Evolutionary conservation across 2,888 invertebrate genomes (phyloP), one percentile per base, ranked within the genome.

Genomic region (Phortica okadai): DNA sequence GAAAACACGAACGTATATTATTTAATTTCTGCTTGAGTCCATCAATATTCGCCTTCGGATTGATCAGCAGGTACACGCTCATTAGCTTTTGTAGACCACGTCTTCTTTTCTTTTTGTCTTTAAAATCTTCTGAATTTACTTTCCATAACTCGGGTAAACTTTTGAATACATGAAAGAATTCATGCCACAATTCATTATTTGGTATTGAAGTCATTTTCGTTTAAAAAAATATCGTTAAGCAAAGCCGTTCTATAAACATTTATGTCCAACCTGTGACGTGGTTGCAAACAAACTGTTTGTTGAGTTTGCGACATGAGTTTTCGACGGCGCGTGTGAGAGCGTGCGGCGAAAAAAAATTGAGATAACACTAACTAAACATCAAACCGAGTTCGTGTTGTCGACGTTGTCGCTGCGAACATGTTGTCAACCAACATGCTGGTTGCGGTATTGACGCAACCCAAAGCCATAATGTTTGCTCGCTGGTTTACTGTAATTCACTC

Each of bases 111-210:
- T 21, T n/a, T n/a, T 44, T 41, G 41, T 78, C 78, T 44, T 80
- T 82, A 66, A 83, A 83, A 0, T 64, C 21, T 7, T 74, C 76
- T 6, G 77, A 76, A 2, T 16, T 59, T 14, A 59, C 16, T 1
- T 74, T 75, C 82, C 82, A 82, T 11, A 83, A 74, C 0, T 70
- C 79, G 6, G 82, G 82, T 33, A 82, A 16, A 25, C 78, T 72
- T 0, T 77, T 73, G 21, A 82, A 82, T 1, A 21, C 7, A 6
- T 44, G 10, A 11, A 82, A 80, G 50, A 82, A 82, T 0, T 80
- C 74, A 0, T 74, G 6, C 83, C 82, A 82, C 2, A 10, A 41
- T 14, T 75, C 67, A 0, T 74, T 73, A 14, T 76, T 70, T 21
- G 76, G 78, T 72, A 82, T 82, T 0, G 76, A 64, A n/a, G 67